phyloP scores from a whole-genome alignment of 1,140 invertebrate species.

The Euura lappo region DNA sequence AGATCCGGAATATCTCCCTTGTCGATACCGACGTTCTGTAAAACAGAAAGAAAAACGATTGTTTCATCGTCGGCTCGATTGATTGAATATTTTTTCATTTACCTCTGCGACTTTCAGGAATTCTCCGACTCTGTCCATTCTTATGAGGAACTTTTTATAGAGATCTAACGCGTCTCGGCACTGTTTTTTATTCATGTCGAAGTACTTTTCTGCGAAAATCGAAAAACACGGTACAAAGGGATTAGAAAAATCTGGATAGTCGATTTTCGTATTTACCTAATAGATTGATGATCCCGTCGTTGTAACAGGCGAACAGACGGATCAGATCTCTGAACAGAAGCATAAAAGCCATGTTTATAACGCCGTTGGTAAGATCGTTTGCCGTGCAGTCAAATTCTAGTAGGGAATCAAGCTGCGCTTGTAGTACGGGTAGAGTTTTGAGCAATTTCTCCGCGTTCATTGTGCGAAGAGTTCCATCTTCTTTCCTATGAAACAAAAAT shows the following conservation, averaged over 20 bases:
- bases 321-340: constrained; percentile 98
- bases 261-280: constrained; percentile 66
- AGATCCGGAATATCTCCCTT: constrained; percentile 99
- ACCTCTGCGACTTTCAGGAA: constrained; percentile 97
- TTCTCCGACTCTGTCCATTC: constrained; percentile 98
- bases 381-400: constrained; percentile 97
- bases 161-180: constrained; percentile 97
- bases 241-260: background rate
- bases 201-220: constrained; percentile 86
- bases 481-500: constrained; percentile 74
- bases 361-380: constrained; percentile 96
- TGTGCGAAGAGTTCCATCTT: constrained; percentile 94
- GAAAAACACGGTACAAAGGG: background rate
- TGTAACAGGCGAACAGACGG: constrained; percentile 98
- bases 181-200: constrained; percentile 99
- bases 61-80: background rate
- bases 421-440: constrained; percentile 95
- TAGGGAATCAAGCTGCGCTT: constrained; percentile 93
- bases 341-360: constrained; percentile 99
- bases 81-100: constrained; percentile 38
- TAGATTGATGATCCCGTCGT: constrained; percentile 99
- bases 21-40: constrained; percentile 96
- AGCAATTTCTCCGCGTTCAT: constrained; percentile 98
- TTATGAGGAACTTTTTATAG: constrained; percentile 98
- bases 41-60: constrained; percentile 21